phyloP scores from a whole-genome alignment of 2,888 invertebrate genomes.

The Rugalucina vietnamica region DNA sequence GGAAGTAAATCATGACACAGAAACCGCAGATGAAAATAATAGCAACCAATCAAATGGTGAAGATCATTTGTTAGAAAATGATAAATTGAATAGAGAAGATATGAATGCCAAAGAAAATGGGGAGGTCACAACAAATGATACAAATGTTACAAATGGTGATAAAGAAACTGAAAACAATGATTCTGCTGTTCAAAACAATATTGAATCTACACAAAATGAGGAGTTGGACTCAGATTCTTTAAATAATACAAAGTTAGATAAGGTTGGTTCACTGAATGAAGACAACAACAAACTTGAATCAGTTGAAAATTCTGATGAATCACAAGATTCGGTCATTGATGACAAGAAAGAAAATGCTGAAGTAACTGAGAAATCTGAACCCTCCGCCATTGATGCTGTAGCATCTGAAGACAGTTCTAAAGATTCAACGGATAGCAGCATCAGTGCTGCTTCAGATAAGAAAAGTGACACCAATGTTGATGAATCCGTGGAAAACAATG shows the following conservation, averaged over 20 bases:
- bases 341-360: background rate
- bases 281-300: background rate
- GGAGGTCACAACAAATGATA: background rate
- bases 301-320: background rate
- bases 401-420: slow-evolving; percentile 49
- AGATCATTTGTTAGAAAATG: no score
- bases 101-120: background rate
- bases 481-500: slow-evolving; percentile 62
- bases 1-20: background rate
- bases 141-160: background rate
- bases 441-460: slow-evolving; percentile 13
- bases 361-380: background rate
- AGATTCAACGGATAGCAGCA: slow-evolving; percentile 42
- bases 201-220: background rate
- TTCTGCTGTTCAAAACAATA: slow-evolving; percentile 12
- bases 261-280: background rate
- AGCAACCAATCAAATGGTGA: background rate
- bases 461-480: slow-evolving; percentile 35
- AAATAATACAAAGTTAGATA: background rate
- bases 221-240: background rate
- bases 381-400: background rate
- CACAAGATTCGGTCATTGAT: background rate
- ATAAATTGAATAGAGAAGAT: background rate
- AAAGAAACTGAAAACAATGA: background rate
- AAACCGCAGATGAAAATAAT: background rate